Base-by-base conservation (phyloP, 2,888 invertebrate genomes). In the Cancer borealis region DNA sequence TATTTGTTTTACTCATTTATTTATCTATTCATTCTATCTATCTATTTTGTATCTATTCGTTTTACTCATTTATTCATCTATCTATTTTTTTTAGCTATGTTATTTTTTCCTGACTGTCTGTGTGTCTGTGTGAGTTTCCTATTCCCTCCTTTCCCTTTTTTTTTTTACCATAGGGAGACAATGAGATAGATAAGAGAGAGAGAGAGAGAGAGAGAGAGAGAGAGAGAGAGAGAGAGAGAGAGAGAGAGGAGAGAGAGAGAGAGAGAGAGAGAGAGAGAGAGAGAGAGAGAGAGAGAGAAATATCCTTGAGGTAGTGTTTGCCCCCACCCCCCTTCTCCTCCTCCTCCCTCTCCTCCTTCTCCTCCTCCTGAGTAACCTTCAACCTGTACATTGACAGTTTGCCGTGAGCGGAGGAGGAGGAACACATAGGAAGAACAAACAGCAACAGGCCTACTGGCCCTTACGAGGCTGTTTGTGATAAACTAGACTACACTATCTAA, bases 321-420 rank as follows among this genome's bases (percentile, higher is more conserved):
- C 49, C 54, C 90, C n/a, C 90, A 12, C n/a, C 49, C n/a, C 54
- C 49, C 90, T 49, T 47, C 14, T 49, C 49, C 46, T 47, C 45
- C 49, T 49, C 88, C n/a, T 49, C 47, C 46, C 47, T 21, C 88
- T 46, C 30, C 90, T 49, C 90, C 54, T 30, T 8, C 47, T 90
- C 47, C 90, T 49, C 54, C 79, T 79, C 6, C 79, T 79, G 3
- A 26, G 30, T 26, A 79, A 79, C 79, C 79, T 79, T 79, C 79
- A 79, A 79, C 79, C 79, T 79, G 79, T 79, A 79, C 79, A 79
- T 79, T 79, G 79, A 30, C 79, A 79, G 79, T 79, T 79, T 79
- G 30, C 26, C 12, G 79, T n/a, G 21, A n/a, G 66, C 21, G 66
- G 66, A n/a, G n/a, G n/a, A 8, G 8, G 66, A 8, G n/a, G n/a